Percentiles rank a stretch among this genome's conserved stretches.
phyloP scores from a whole-genome alignment of 2,888 invertebrate genomes.

The Diaphora mendica region DNA sequence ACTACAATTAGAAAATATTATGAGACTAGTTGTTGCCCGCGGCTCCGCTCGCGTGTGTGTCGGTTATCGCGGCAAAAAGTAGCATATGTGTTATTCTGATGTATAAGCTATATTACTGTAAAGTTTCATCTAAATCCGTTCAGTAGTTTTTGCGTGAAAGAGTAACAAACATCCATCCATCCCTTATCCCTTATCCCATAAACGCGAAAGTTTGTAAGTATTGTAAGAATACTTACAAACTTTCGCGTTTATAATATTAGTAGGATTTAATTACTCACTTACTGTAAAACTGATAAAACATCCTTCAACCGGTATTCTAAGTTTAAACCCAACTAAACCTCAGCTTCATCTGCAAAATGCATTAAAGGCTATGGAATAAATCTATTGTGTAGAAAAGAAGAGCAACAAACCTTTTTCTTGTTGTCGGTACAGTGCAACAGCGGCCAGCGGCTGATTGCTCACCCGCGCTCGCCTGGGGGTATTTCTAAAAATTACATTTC shows the following conservation, averaged over 20 bases:
- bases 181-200: too few species aligned
- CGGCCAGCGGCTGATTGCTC: constrained; percentile 62
- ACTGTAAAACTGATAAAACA: neutral
- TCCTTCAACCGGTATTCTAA: neutral
- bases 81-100: too few species aligned
- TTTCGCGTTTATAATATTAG: too few species aligned
- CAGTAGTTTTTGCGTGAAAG: too few species aligned
- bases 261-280: neutral
- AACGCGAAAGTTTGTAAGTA: too few species aligned
- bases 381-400: constrained; percentile 15
- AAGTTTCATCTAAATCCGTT: too few species aligned
- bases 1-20: neutral
- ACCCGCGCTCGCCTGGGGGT: constrained; percentile 59
- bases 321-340: neutral
- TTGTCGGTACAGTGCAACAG: constrained; percentile 45
- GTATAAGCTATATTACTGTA: too few species aligned
- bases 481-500: constrained; percentile 78
- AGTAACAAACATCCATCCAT: too few species aligned
- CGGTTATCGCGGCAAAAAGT: too few species aligned
- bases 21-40: too few species aligned
- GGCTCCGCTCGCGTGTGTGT: too few species aligned
- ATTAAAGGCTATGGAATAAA: constrained; percentile 13
- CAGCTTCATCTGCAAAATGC: constrained; percentile 1
- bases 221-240: too few species aligned
- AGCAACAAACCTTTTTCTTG: constrained; percentile 31